phyloP scores from a whole-genome alignment of 1,140 invertebrate species.

The Drosophila tristis region DNA sequence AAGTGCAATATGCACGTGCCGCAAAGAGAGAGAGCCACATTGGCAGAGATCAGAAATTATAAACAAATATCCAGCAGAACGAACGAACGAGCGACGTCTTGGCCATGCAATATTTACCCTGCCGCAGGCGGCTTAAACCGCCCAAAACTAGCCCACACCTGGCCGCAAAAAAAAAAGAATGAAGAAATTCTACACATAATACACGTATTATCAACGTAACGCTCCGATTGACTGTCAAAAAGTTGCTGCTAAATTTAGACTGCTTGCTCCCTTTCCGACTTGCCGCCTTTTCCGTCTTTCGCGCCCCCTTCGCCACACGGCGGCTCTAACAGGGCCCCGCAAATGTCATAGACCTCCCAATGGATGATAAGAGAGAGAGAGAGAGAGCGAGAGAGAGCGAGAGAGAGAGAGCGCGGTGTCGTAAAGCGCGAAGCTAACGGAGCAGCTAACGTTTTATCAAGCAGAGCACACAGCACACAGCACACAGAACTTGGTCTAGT shows the following conservation, averaged over 20 bases:
- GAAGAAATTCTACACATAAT: neutral
- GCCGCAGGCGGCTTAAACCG: neutral
- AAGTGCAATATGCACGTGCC: constrained; percentile 53
- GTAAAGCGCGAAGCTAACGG: too few species aligned
- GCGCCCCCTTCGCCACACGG: neutral
- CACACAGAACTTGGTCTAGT: constrained; percentile 7
- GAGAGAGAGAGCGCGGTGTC: too few species aligned
- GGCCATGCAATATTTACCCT: too few species aligned
- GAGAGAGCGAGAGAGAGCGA: too few species aligned
- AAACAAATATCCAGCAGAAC: too few species aligned
- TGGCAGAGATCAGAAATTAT: too few species aligned
- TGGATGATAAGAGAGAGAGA: constrained; percentile 16
- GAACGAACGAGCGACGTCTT: too few species aligned
- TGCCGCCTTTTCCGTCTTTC: too few species aligned
- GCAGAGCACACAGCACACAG: neutral
- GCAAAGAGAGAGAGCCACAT: neutral
- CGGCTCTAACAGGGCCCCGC: constrained; percentile 1
- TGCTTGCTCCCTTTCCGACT: constrained; percentile 7
- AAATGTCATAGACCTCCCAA: constrained; percentile 41
- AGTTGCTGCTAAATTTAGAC: constrained; percentile 42
- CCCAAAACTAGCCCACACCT: neutral
- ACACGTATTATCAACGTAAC: constrained; percentile 48
- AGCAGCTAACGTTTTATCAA: constrained; percentile 33
- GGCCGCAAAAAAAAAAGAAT: neutral
- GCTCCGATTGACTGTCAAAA: constrained; percentile 58